Evolutionary conservation across 2,113 vertebrate species (phyloP).

Genomic region (Candoia aspera): DNA sequence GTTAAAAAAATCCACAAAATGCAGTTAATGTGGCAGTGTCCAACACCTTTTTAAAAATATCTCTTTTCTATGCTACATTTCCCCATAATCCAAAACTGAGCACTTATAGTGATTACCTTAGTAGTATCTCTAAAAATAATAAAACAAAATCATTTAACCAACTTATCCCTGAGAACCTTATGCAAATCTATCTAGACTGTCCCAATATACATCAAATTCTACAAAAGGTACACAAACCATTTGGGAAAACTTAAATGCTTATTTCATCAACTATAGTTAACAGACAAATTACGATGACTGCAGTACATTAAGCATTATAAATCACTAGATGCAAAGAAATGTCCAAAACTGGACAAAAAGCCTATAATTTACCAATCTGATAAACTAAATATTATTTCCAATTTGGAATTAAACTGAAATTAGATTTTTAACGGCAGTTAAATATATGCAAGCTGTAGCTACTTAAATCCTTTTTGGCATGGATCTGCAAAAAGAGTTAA

Average conservation of each 20-base stretch:
- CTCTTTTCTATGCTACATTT: slow-evolving; percentile 33
- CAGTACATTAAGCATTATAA: slow-evolving; percentile 59
- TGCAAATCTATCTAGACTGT: slow-evolving; percentile 65
- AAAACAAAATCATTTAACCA: slow-evolving; percentile 60
- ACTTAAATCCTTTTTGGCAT: slow-evolving; percentile 38
- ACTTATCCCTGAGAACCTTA: slow-evolving; percentile 79
- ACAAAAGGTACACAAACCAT: slow-evolving; percentile 54
- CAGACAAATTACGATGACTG: slow-evolving; percentile 67
- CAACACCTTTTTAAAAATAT: slow-evolving; percentile 22
- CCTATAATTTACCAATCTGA: slow-evolving; percentile 96
- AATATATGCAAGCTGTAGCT: slow-evolving; percentile 39
- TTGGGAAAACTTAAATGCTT: slow-evolving; percentile 54
- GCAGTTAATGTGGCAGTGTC: slow-evolving; percentile 30
- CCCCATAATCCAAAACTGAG: slow-evolving; percentile 50
- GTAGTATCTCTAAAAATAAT: slow-evolving; percentile 58
- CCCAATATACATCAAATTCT: slow-evolving; percentile 65
- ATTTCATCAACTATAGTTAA: slow-evolving; percentile 55
- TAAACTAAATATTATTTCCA: slow-evolving; percentile 93
- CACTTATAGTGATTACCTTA: slow-evolving; percentile 42
- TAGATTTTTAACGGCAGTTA: slow-evolving; percentile 69
- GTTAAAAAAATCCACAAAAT: slow-evolving; percentile 13
- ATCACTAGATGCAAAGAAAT: slow-evolving; percentile 63
- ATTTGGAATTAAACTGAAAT: slow-evolving; percentile 92
- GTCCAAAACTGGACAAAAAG: slow-evolving; percentile 89
- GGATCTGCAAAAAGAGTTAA: slow-evolving; percentile 40